phyloP scores from a whole-genome alignment of 2,888 invertebrate genomes.

The Acronicta aceris region DNA sequence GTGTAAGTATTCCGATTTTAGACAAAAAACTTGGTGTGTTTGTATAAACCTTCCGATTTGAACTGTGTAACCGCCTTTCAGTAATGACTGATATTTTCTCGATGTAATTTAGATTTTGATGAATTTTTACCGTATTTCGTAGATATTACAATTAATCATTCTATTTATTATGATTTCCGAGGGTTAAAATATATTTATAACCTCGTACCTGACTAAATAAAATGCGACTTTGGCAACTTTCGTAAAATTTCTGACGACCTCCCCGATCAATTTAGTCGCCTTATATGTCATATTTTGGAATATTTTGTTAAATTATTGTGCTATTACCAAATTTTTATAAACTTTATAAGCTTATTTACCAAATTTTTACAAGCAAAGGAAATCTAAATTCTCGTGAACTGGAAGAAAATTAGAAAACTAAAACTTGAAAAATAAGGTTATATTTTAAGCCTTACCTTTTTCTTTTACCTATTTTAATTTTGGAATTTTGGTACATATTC shows the following conservation, averaged over 20 bases:
- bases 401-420: not conserved
- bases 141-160: not conserved
- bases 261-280: slow-evolving; percentile 30
- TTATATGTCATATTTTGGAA: slow-evolving; percentile 38
- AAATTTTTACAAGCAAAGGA: not conserved
- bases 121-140: not conserved
- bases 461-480: not conserved
- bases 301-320: slow-evolving; percentile 20
- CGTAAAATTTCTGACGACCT: slow-evolving; percentile 9
- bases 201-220: not conserved
- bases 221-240: not conserved
- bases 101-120: not conserved
- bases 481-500: not conserved
- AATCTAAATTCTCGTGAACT: not conserved
- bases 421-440: not conserved
- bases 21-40: slow-evolving; percentile 21
- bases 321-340: not conserved
- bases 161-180: not conserved
- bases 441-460: not conserved
- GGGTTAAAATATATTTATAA: slow-evolving; percentile 17
- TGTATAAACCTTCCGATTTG: slow-evolving; percentile 41
- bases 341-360: too few species aligned
- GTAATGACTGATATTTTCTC: slow-evolving; percentile 15
- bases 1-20: slow-evolving; percentile 43
- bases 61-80: slow-evolving; percentile 50